Evolutionary conservation across 1,140 invertebrate species (phyloP), one percentile per base, ranked within the genome.

Genomic region (Trichoplusia ni): DNA sequence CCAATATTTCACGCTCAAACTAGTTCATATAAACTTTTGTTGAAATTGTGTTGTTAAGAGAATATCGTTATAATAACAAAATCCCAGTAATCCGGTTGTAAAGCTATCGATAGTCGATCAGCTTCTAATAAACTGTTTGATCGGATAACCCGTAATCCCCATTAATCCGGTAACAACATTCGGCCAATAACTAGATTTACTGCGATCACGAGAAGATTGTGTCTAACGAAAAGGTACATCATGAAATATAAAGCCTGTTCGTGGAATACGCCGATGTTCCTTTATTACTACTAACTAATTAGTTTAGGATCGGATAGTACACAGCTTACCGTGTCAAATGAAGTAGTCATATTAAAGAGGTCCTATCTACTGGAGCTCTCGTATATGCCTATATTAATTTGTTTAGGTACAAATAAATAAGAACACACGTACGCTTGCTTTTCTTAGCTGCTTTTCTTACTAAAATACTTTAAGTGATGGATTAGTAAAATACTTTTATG

Each of bases 101-200:
- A n/a, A 27, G 23, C 29, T 49, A 14, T 18, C 18, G 37, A 40
- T 16, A 49, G 27, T 18, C 23, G 40, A 18, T 49, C 27, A 49
- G 8, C 25, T 29, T 13, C 8, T 21, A 44, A 23, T 44, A 44
- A 44, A 44, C 40, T 44, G 40, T 44, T 44, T 44, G 11, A 44
- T 44, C 8, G 18, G 18, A 44, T 44, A 44, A 44, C 23, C 40
- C 18, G 18, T 49, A 49, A 49, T 49, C 25, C 14, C 23, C 29
- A 31, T 31, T 49, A 29, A 49, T 49, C 46, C 14, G 8, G 25
- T 16, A 44, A 49, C 25, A 14, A 49, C 11, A 8, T 16, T 13
- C 8, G 46, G 14, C 13, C 14, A 8, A 31, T 49, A 49, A 49
- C 46, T 16, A 25, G 46, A 49, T 49, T 49, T 29, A 49, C 46